Conservation (phyloP, 2,113 vertebrate species). For the Poeciliopsis occidentalis region DNA sequence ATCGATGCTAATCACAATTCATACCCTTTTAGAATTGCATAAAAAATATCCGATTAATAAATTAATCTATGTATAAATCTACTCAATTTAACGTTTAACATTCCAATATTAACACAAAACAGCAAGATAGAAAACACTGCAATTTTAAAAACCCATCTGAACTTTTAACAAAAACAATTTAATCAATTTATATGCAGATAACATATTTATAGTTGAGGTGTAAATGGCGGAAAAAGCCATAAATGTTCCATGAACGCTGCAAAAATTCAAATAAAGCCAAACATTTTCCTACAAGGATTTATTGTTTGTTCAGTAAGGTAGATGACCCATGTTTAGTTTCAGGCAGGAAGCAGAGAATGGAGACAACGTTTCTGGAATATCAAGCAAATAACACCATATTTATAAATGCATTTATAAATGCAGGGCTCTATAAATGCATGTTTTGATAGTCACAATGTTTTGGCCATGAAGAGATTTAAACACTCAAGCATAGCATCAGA, state of each 20-base stretch:
- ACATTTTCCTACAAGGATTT: slow-evolving; percentile 45
- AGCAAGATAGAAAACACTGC: background rate
- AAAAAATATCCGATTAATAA: background rate
- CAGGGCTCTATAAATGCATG: background rate
- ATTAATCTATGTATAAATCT: background rate
- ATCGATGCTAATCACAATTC: background rate
- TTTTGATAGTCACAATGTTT: background rate
- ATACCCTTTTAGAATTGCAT: background rate
- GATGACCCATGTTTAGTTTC: slow-evolving; percentile 36
- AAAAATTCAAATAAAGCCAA: background rate
- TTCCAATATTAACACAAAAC: background rate
- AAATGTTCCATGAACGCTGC: background rate
- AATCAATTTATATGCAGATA: background rate
- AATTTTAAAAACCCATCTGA: background rate
- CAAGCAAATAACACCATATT: slow-evolving; percentile 6
- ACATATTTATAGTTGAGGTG: background rate
- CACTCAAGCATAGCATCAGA: slow-evolving; percentile 11
- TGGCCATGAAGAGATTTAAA: slow-evolving; percentile 15
- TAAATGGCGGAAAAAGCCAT: background rate
- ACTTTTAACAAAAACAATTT: background rate
- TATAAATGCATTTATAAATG: background rate
- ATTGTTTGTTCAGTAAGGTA: slow-evolving; percentile 63
- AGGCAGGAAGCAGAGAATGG: slow-evolving; percentile 46
- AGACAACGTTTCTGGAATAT: slow-evolving; percentile 29
- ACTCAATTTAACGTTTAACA: background rate